A percentile compares a stretch with the other conserved stretches of the same genome.
Evolutionary conservation across 2,113 vertebrate genomes (phyloP).

Genomic region (Pelobates fuscus): DNA sequence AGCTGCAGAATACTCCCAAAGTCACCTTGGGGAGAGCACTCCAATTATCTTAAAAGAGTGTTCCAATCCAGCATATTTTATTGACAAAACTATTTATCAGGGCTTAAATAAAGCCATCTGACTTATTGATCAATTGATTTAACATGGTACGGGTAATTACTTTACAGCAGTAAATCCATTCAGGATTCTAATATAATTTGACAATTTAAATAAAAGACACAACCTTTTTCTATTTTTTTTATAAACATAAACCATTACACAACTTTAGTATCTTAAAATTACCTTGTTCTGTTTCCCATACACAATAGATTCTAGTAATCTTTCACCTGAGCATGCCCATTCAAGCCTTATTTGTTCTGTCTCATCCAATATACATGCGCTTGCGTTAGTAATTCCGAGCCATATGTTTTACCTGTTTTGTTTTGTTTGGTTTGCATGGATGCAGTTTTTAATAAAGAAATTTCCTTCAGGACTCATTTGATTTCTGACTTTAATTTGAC

Average conservation of each 20-base stretch:
- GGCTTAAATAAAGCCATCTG: not conserved
- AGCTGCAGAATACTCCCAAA: not conserved
- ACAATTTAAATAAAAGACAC: not conserved
- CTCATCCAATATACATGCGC: constrained; percentile 16
- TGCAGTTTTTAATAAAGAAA: constrained; percentile 6
- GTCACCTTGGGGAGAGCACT: constrained; percentile 34
- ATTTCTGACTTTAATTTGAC: constrained; percentile 39
- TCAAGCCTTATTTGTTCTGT: not conserved
- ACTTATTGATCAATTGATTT: not conserved
- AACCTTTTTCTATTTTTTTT: too few species aligned
- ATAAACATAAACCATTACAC: too few species aligned
- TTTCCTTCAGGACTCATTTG: constrained; percentile 35
- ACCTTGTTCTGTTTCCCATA: too few species aligned
- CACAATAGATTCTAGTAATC: too few species aligned
- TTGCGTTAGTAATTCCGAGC: not conserved
- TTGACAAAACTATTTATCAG: constrained; percentile 17
- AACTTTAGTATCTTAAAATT: too few species aligned
- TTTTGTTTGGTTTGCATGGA: not conserved
- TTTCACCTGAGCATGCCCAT: not conserved
- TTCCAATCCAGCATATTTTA: not conserved
- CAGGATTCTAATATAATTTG: not conserved
- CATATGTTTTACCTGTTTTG: constrained; percentile 25
- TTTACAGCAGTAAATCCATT: not conserved
- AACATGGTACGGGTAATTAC: not conserved
- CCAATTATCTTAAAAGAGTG: constrained; percentile 38